These are phyloP conservation scores for Ctenoplectra terminalis DNA, from an alignment of 1,140 invertebrate genomes.

Conservation along the genomic window DNA sequence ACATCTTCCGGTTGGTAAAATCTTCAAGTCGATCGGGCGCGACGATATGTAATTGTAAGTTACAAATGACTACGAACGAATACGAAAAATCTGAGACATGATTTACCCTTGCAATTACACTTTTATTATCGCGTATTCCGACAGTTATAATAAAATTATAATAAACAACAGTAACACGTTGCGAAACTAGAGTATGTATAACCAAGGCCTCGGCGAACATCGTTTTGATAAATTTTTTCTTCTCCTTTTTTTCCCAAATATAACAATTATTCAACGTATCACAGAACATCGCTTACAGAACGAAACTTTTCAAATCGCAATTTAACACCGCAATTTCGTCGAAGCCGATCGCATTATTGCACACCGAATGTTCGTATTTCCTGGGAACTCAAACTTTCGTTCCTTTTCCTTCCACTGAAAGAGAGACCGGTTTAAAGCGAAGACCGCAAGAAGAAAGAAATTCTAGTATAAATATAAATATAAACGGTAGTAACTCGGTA, in stretches of 20 bases:
- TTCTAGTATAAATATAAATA: not conserved
- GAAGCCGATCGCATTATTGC: not conserved
- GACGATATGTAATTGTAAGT: not conserved
- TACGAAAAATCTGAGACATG: conserved; percentile 3
- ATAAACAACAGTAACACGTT: conserved; percentile 40
- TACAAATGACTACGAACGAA: not conserved
- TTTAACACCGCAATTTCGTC: conserved; percentile 12
- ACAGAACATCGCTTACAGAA: conserved; percentile 47
- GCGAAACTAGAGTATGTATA: conserved; percentile 39
- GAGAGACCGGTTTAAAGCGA: not conserved
- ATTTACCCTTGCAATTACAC: conserved; percentile 5
- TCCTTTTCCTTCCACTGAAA: not conserved
- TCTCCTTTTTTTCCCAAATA: conserved; percentile 17
- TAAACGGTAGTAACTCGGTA: not conserved
- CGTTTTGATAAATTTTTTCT: not conserved
- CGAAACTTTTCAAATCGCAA: conserved; percentile 44
- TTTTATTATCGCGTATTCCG: conserved; percentile 48
- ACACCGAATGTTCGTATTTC: not conserved
- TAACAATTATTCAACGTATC: conserved; percentile 53
- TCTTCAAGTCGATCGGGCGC: not conserved
- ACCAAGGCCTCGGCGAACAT: conserved; percentile 53
- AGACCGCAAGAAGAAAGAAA: not conserved
- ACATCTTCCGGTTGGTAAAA: not conserved
- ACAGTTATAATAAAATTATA: conserved; percentile 47
- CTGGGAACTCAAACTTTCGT: not conserved